A percentile compares a stretch with the other conserved stretches of the same genome.
Evolutionary conservation across 2,888 invertebrate species (phyloP).

Genomic region (Melanostoma mellinum): DNA sequence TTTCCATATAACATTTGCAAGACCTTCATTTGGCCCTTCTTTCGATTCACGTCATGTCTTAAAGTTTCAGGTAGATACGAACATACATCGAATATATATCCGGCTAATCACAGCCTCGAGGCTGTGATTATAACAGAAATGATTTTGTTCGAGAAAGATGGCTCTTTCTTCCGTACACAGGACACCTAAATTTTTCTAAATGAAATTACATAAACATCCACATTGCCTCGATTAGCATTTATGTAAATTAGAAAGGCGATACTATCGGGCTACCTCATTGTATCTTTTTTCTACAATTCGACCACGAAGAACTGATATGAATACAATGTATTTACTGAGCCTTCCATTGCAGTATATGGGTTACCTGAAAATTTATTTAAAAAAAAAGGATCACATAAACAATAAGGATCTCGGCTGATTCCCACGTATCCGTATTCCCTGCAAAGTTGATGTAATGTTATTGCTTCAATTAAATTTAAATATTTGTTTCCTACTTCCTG

Average conservation of each 20-base stretch:
- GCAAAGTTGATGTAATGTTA: slow-evolving; percentile 52
- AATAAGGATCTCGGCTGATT: slow-evolving; percentile 26
- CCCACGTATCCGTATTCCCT: slow-evolving; percentile 47
- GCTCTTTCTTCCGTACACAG: slow-evolving; percentile 29
- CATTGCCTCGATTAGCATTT: slow-evolving; percentile 45
- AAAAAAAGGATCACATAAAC: slow-evolving; percentile 36
- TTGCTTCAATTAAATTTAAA: slow-evolving; percentile 65
- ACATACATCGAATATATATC: slow-evolving; percentile 19
- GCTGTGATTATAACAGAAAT: slow-evolving; percentile 5
- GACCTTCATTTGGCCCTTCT: slow-evolving; percentile 31
- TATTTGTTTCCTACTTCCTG: slow-evolving; percentile 42
- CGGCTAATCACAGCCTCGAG: slow-evolving; percentile 53
- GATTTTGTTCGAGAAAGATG: slow-evolving; percentile 23
- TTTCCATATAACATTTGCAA: slow-evolving; percentile 54
- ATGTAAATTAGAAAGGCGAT: slow-evolving; percentile 66
- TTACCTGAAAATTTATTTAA: slow-evolving; percentile 14
- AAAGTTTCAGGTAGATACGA: slow-evolving; percentile 23
- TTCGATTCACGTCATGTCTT: slow-evolving; percentile 22
- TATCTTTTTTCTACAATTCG: slow-evolving; percentile 62
- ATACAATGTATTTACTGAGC: slow-evolving; percentile 23
- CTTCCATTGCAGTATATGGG: slow-evolving; percentile 16
- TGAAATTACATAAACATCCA: slow-evolving; percentile 66
- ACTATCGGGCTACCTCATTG: slow-evolving; percentile 63
- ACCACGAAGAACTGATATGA: slow-evolving; percentile 59
- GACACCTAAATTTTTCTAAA: slow-evolving; percentile 48